Percentiles rank a stretch among this genome's conserved stretches.
These are phyloP conservation scores for Liopterus haemorrhoidalis DNA, from an alignment of 2,888 invertebrate species.

Conservation along the genomic window DNA sequence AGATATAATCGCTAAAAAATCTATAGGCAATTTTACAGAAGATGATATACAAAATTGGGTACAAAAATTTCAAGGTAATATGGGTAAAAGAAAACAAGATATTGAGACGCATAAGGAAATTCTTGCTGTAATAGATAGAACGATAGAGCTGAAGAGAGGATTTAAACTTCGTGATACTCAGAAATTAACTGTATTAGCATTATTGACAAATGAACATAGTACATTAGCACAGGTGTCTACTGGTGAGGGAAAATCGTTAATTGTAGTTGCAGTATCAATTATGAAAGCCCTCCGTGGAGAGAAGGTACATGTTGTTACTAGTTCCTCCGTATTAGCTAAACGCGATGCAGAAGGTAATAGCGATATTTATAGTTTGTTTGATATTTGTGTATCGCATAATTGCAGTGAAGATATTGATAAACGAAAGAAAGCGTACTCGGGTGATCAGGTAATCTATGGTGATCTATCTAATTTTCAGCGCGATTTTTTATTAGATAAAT, in stretches of 20 bases:
- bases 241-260: conserved; percentile 43
- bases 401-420: conserved; percentile 30
- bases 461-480: conserved; percentile 38
- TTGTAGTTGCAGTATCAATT: conserved; percentile 38
- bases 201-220: conserved; percentile 26
- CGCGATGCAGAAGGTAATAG: conserved; percentile 33
- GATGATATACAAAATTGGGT: too few species aligned
- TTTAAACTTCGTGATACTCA: conserved; percentile 33
- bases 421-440: conserved; percentile 32
- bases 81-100: conserved; percentile 6
- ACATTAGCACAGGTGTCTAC: conserved; percentile 39
- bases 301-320: conserved; percentile 40
- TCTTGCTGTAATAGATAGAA: conserved; percentile 26
- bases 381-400: conserved; percentile 36
- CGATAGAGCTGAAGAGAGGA: conserved; percentile 26
- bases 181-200: conserved; percentile 32
- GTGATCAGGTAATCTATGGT: conserved; percentile 38
- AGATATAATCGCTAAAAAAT: conserved; percentile 15
- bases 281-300: conserved; percentile 35
- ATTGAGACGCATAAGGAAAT: conserved; percentile 10
- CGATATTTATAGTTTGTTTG: conserved; percentile 35
- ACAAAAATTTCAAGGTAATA: too few species aligned
- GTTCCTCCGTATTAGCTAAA: conserved; percentile 38
- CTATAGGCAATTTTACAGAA: too few species aligned
- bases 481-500: conserved; percentile 38